phyloP scores from a whole-genome alignment of 2,888 invertebrate genomes.

The Altica lythri region DNA sequence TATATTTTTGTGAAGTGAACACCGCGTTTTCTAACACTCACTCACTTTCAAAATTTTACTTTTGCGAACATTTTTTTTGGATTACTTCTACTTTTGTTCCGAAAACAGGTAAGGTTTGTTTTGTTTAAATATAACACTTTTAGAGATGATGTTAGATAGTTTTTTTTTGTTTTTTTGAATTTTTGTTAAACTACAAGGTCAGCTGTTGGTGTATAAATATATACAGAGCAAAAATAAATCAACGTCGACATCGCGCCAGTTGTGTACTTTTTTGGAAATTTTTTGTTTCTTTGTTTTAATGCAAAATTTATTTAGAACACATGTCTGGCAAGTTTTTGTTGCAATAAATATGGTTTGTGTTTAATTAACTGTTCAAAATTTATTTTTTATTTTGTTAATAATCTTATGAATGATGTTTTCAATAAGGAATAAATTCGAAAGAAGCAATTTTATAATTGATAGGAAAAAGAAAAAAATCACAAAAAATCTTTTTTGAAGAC shows the following conservation, averaged over 20 bases:
- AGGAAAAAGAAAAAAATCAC: too few relatives aligned
- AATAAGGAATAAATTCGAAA: too few relatives aligned
- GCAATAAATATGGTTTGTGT: too few relatives aligned
- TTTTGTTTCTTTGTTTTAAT: too few relatives aligned
- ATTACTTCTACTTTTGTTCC: not conserved
- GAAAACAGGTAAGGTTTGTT: slow-evolving; percentile 2
- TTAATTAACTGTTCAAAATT: too few relatives aligned
- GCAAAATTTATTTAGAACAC: not conserved
- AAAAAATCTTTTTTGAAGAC: too few relatives aligned
- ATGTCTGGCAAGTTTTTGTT: too few relatives aligned
- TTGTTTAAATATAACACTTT: not conserved
- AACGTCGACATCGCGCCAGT: slow-evolving; percentile 2
- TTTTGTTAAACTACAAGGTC: slow-evolving; percentile 20
- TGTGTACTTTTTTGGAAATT: slow-evolving; percentile 21
- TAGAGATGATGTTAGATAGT: not conserved
- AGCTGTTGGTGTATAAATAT: slow-evolving; percentile 17
- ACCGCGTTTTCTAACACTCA: slow-evolving; percentile 36
- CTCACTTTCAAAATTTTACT: slow-evolving; percentile 1
- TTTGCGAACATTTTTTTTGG: slow-evolving; percentile 19
- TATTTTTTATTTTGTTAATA: too few relatives aligned
- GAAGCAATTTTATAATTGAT: too few relatives aligned
- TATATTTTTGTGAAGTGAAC: slow-evolving; percentile 45
- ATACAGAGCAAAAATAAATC: slow-evolving; percentile 22
- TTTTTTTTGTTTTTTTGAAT: slow-evolving; percentile 1
- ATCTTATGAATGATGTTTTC: too few relatives aligned